Percentiles rank a stretch among this genome's conserved stretches.
Evolutionary conservation across 2,113 vertebrate species (phyloP).

Genomic region (Petrocephalus zakoni): DNA sequence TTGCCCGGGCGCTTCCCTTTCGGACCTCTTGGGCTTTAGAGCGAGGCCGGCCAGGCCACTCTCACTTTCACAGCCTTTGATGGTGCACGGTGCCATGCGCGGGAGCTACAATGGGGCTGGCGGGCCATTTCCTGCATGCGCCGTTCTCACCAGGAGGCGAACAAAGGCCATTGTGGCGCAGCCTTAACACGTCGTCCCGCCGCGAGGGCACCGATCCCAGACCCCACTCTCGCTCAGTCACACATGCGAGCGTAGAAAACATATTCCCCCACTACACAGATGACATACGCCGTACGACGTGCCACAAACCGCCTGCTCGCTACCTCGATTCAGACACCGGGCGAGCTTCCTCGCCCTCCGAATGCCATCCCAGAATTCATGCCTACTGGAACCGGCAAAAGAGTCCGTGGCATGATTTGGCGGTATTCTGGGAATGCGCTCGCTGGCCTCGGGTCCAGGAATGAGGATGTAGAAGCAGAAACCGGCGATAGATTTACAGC

Average conservation of each 20-base stretch:
- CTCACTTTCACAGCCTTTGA: constrained; percentile 23
- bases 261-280: neutral
- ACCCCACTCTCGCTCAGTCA: neutral
- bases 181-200: neutral
- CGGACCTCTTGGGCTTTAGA: constrained; percentile 8
- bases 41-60: neutral
- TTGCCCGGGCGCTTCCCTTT: neutral
- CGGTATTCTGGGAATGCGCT: neutral
- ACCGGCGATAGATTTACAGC: neutral
- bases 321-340: neutral
- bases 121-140: constrained; percentile 20
- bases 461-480: neutral
- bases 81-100: neutral
- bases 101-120: neutral
- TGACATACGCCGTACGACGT: neutral
- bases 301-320: no score
- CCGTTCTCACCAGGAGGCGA: constrained; percentile 25
- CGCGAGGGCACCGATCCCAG: neutral
- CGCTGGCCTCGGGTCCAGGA: neutral
- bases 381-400: neutral
- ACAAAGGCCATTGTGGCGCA: constrained; percentile 32
- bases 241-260: neutral
- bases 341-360: neutral
- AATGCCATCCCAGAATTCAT: neutral
- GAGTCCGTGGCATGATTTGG: neutral